Evolutionary conservation across 1,140 invertebrate species (phyloP).

Genomic region (Macrostomum lignano): DNA sequence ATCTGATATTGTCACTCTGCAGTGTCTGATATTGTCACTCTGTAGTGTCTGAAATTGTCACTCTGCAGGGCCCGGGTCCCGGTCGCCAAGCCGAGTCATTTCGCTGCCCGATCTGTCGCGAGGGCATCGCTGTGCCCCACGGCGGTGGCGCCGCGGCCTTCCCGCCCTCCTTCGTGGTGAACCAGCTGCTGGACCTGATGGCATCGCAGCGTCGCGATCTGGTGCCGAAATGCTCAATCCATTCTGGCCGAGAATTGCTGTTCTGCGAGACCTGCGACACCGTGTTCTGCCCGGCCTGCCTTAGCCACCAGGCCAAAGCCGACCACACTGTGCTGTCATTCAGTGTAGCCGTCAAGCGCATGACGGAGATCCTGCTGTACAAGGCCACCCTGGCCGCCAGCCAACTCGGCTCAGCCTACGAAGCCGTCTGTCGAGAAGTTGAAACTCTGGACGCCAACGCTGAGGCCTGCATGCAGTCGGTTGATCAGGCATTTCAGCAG

Average conservation of each 20-base stretch:
- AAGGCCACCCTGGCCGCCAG: slow-evolving; percentile 67
- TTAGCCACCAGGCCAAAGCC: slow-evolving; percentile 9
- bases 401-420: slow-evolving; percentile 32
- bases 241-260: slow-evolving; percentile 49
- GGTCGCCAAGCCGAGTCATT: no score
- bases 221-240: slow-evolving; percentile 59
- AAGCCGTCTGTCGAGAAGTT: slow-evolving; percentile 38
- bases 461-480: no score
- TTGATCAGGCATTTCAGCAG: no score
- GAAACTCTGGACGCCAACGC: slow-evolving; percentile 38
- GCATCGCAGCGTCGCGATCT: slow-evolving; percentile 55
- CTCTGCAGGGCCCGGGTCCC: no score
- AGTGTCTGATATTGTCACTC: no score
- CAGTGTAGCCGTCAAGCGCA: slow-evolving; percentile 73
- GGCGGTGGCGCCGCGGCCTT: slow-evolving; percentile 48
- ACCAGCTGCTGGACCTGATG: slow-evolving; percentile 72
- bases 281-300: slow-evolving; percentile 60
- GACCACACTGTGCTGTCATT: slow-evolving; percentile 54
- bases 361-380: slow-evolving; percentile 75
- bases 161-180: slow-evolving; percentile 71
- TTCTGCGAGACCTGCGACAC: slow-evolving; percentile 83
- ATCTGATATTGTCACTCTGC: no score
- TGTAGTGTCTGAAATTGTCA: no score
- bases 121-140: slow-evolving; percentile 60
- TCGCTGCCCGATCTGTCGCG: slow-evolving; percentile 71